Evolutionary conservation across 2,797 vertebrate species (phyloP).

Genomic region (Acanthornis magna): DNA sequence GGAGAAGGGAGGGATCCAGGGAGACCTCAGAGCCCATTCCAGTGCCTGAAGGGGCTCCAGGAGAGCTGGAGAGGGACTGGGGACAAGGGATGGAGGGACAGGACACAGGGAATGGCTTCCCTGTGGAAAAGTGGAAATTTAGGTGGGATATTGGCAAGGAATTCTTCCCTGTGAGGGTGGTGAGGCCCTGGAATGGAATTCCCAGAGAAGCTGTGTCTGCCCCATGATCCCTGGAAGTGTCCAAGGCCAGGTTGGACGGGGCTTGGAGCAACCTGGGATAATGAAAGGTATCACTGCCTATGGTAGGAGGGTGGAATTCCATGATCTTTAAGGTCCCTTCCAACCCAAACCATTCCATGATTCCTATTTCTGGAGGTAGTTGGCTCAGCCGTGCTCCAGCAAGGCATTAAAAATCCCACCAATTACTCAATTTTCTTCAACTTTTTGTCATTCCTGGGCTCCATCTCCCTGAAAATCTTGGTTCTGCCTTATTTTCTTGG

Average conservation of each 20-base stretch:
- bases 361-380: not conserved
- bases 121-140: fast-evolving
- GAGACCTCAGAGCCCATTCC: fast-evolving
- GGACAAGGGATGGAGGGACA: not conserved
- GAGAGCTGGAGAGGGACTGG: not conserved
- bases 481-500: fast-evolving
- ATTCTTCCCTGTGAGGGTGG: fast-evolving
- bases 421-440: not conserved
- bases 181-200: not conserved
- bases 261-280: not conserved
- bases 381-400: not conserved
- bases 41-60: not conserved
- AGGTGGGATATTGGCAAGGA: not conserved
- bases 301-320: not conserved
- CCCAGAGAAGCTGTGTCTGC: fast-evolving
- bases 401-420: not conserved
- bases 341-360: not conserved
- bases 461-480: not conserved
- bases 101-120: not conserved
- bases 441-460: not conserved
- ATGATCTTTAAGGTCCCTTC: not conserved
- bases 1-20: fast-evolving
- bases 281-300: not conserved
- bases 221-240: not conserved
- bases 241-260: too few relatives aligned